A percentile compares a stretch with the other conserved stretches of the same genome.
Conservation (phyloP, 2,888 invertebrate genomes). For the Aphodius granarius region DNA sequence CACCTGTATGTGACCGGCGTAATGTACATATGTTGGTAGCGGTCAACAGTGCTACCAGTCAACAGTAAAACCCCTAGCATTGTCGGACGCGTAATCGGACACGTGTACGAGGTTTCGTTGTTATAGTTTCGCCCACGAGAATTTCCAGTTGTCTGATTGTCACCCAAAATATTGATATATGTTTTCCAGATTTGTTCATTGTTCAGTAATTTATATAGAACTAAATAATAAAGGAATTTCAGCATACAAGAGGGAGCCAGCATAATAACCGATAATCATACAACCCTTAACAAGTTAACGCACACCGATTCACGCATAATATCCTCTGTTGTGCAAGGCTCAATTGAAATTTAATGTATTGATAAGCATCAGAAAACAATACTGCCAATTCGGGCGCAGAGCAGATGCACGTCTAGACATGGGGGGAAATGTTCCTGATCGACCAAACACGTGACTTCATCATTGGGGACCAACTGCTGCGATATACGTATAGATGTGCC, state of each 20-base stretch:
- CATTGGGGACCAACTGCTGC: neutral
- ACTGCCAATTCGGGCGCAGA: neutral
- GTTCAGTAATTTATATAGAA: too few species aligned
- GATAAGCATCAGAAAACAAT: neutral
- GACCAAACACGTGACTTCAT: slow-evolving; percentile 3
- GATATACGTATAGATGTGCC: neutral
- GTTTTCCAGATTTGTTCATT: too few species aligned
- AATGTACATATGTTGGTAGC: slow-evolving; percentile 23
- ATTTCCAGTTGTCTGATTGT: neutral
- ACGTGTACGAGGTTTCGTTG: neutral
- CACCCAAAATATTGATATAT: too few species aligned
- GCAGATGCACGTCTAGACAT: slow-evolving; percentile 9
- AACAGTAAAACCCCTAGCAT: neutral
- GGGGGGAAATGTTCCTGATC: neutral
- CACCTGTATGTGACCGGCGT: slow-evolving; percentile 29
- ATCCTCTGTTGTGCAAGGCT: neutral
- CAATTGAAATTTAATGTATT: neutral
- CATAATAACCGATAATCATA: neutral
- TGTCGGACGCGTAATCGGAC: neutral
- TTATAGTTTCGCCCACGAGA: neutral
- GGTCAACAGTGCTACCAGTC: neutral
- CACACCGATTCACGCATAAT: neutral
- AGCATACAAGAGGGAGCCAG: too few species aligned
- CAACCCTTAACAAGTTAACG: neutral
- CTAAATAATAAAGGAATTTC: too few species aligned